phyloP scores from a whole-genome alignment of 2,888 invertebrate species.

The Polia nebulosa region DNA sequence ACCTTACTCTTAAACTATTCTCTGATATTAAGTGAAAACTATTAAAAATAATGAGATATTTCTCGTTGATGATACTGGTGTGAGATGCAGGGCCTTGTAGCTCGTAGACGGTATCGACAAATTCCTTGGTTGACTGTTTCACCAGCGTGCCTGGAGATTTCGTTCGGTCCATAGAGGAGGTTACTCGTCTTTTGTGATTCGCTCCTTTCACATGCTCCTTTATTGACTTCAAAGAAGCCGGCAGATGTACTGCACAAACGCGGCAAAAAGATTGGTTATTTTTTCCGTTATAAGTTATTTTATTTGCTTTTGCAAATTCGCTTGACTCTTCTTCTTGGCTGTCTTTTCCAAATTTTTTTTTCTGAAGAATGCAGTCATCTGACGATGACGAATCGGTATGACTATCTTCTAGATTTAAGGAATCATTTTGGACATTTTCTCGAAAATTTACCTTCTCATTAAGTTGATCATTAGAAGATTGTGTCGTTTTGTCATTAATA shows the following conservation, averaged over 20 bases:
- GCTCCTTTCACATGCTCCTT: constrained; percentile 62
- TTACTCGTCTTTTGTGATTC: constrained; percentile 64
- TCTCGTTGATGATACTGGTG: constrained; percentile 68
- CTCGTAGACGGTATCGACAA: constrained; percentile 22
- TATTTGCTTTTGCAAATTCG: constrained; percentile 42
- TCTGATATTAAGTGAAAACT: constrained; percentile 64
- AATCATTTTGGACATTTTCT: not conserved
- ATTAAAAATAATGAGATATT: constrained; percentile 57
- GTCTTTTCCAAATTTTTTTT: not conserved
- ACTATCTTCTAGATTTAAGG: not conserved
- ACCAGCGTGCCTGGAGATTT: not conserved
- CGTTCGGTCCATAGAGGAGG: not conserved
- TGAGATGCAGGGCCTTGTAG: no score
- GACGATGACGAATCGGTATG: not conserved
- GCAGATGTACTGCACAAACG: constrained; percentile 53
- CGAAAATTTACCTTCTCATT: not conserved
- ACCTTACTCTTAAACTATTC: constrained; percentile 49
- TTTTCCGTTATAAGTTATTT: constrained; percentile 39
- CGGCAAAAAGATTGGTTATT: constrained; percentile 53
- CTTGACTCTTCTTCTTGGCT: not conserved
- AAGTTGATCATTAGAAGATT: not conserved
- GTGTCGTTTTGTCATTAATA: constrained; percentile 44
- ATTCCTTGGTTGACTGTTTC: constrained; percentile 18
- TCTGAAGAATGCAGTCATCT: not conserved
- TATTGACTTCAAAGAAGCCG: constrained; percentile 39